Percentiles rank a stretch among this genome's conserved stretches.
phyloP scores from a whole-genome alignment of 2,113 vertebrate species.

The Protobothrops mucrosquamatus region DNA sequence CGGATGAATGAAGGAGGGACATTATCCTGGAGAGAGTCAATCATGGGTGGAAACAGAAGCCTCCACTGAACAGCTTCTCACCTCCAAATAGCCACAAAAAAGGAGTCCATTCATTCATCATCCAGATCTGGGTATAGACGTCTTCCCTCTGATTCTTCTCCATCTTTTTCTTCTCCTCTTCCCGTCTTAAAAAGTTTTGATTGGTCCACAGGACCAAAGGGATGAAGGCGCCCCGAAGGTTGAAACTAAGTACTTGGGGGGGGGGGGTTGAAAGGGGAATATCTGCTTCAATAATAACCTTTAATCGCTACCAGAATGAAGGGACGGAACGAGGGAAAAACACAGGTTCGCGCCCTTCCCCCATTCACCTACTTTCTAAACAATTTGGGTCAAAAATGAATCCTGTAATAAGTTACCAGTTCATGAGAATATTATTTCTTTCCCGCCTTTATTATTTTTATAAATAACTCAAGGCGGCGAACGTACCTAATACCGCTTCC shows the following conservation, averaged over 20 bases:
- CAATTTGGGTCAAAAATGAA: not conserved
- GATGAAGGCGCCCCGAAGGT: not conserved
- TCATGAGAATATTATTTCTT: not conserved
- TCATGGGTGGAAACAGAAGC: constrained; percentile 33
- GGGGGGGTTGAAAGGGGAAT: not conserved
- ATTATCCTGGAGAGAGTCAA: constrained; percentile 60
- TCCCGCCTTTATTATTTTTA: not conserved
- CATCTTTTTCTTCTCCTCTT: not conserved
- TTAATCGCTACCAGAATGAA: not conserved
- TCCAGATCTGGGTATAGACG: not conserved
- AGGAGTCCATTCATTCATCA: constrained; percentile 47
- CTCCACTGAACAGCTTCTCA: accelerated
- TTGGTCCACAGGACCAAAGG: not conserved
- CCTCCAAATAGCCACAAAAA: constrained; percentile 36
- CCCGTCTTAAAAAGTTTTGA: not conserved
- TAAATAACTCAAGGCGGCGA: not conserved
- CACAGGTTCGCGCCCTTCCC: not conserved
- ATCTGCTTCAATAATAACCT: not conserved
- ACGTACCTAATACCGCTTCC: not conserved
- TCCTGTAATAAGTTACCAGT: not conserved
- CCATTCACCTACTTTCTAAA: not conserved
- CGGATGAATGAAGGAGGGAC: constrained; percentile 59
- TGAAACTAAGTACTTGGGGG: not conserved
- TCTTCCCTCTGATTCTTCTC: not conserved
- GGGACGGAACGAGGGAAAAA: not conserved